Conservation (phyloP, 1,140 invertebrate species). For the Samia ricini region DNA sequence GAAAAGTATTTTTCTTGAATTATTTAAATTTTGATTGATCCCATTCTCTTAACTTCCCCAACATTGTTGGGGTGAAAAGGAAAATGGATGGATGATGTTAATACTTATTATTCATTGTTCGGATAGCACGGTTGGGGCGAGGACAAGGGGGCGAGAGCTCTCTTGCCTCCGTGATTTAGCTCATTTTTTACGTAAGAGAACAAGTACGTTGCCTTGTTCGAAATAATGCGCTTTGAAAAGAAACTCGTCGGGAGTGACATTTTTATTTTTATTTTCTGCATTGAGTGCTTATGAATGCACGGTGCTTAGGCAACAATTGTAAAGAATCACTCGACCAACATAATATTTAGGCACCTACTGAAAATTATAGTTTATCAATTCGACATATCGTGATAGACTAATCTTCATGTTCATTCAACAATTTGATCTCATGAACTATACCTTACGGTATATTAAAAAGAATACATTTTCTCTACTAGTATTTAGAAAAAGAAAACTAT, state of each 20-base stretch:
- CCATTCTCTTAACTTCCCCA: constrained; percentile 50
- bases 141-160: constrained; percentile 37
- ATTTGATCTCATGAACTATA: too few species aligned
- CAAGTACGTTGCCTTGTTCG: constrained; percentile 30
- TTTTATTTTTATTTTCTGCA: constrained; percentile 44
- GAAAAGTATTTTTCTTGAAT: constrained; percentile 47
- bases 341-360: too few species aligned
- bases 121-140: constrained; percentile 23
- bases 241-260: constrained; percentile 32
- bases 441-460: too few species aligned
- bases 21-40: constrained; percentile 67
- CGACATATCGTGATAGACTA: too few species aligned
- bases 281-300: constrained; percentile 22
- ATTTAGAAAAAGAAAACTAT: too few species aligned
- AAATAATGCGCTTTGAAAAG: constrained; percentile 32
- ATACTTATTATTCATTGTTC: constrained; percentile 72
- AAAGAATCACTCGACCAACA: constrained; percentile 61
- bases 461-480: too few species aligned
- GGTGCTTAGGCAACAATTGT: constrained; percentile 31
- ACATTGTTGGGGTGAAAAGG: constrained; percentile 55
- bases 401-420: too few species aligned
- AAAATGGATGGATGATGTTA: constrained; percentile 69
- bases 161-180: constrained; percentile 59
- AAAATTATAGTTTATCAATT: too few species aligned
- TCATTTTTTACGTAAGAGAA: constrained; percentile 71